phyloP scores from a whole-genome alignment of 2,797 vertebrate species.

The Pipistrellus pipistrellus region DNA sequence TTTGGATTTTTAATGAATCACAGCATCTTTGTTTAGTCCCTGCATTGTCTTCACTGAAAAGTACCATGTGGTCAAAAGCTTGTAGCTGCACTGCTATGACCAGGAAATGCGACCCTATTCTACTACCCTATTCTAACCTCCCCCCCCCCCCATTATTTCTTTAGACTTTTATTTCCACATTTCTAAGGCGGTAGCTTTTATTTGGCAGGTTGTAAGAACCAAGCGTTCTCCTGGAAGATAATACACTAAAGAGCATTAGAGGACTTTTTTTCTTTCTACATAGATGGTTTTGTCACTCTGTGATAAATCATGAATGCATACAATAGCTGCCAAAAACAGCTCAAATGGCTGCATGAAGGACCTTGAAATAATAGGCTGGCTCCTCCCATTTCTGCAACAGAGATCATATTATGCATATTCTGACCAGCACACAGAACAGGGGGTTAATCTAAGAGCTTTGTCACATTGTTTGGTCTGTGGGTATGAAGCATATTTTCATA shows the following conservation, averaged over 20 bases:
- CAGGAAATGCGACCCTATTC: neutral
- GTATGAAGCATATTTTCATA: neutral
- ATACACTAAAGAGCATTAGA: slow-evolving; percentile 35
- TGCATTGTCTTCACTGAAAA: neutral
- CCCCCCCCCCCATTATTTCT: slow-evolving; percentile 13
- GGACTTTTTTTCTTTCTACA: slow-evolving; percentile 55
- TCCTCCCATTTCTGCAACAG: neutral
- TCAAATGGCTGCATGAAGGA: neutral
- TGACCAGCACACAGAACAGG: neutral
- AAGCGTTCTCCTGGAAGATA: slow-evolving; percentile 75
- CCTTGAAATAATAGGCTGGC: slow-evolving; percentile 19
- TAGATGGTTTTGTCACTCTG: slow-evolving; percentile 69
- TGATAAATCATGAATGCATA: slow-evolving; percentile 65
- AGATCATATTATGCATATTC: neutral
- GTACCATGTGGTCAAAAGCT: neutral
- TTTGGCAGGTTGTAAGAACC: slow-evolving; percentile 72
- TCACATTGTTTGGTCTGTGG: neutral
- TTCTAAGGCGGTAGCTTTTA: slow-evolving; percentile 23
- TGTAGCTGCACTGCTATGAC: fast-evolving
- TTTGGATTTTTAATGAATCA: neutral
- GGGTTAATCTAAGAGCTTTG: neutral
- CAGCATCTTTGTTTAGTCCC: neutral
- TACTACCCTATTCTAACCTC: neutral
- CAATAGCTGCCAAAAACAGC: slow-evolving; percentile 51
- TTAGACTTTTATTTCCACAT: slow-evolving; percentile 54